Base-by-base conservation (phyloP, 2,888 invertebrate genomes). In the Drosophila niveifrons region DNA sequence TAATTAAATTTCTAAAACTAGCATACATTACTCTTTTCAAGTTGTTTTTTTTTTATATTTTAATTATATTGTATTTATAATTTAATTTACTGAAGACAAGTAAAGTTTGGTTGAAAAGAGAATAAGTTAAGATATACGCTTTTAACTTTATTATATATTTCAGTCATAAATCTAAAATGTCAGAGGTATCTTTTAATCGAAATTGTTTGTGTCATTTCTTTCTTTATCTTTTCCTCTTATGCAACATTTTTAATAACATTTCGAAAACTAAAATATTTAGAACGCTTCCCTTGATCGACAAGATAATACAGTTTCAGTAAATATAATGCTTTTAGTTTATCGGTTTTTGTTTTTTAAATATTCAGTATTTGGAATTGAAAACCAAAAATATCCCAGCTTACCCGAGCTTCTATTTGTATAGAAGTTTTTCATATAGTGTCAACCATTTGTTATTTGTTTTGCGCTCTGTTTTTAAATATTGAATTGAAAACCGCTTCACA, bases 401-500 rank as follows among this genome's bases (percentile, higher is more conserved):
- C 56, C 17, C 10, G 9, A 9, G 28, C 9, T 63, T 72, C 67
- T 47, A 48, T 53, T 62, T 66, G 18, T 41, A 23, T 6, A 18
- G 10, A 31, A 13, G 17, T 29, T 31, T 23, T 53, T n/a, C 11
- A 23, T 43, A 18, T 29, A 18, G 13, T 23, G 55, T 58, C 51
- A 39, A 41, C 57, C 31, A 4, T 41, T 13, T 41, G 43, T 41
- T 58, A 0, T 28, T 44, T 13, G 29, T 47, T 34, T 53, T 23
- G 23, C 23, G 6, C 23, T 4, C 23, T 23, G 23, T 23, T 31
- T 59, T 29, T 31, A 41, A 44, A 17, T 28, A 47, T 29, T 50
- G 64, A 18, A 46, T 72, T 64, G 70, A 66, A 79, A 74, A 62
- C 59, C 46, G 65, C 65, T 71, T 73, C 71, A 57, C 46, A 78